Evolutionary conservation across 2,797 vertebrate genomes (phyloP).

Genomic region (Xyrichtys novacula): DNA sequence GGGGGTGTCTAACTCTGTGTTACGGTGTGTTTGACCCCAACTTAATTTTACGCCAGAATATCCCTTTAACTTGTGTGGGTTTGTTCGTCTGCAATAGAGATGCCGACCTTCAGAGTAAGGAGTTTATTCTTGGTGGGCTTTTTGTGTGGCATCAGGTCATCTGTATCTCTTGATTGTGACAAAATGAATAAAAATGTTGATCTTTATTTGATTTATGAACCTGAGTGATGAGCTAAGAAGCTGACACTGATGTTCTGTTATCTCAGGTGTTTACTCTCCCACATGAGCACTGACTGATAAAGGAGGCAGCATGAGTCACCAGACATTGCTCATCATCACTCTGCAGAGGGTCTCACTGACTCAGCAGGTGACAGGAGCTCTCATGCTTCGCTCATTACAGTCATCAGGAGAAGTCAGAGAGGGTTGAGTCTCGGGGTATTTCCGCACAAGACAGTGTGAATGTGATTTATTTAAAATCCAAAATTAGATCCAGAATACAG

Average conservation of each 20-base stretch:
- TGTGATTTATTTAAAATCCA: background rate
- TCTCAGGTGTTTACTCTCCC: background rate
- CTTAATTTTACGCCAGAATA: too few relatives aligned
- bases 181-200: background rate
- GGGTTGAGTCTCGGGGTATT: background rate
- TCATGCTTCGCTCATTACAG: background rate
- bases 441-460: background rate
- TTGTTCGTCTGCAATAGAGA: background rate
- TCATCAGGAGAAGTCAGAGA: background rate
- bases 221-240: too few relatives aligned
- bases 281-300: background rate
- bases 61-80: background rate
- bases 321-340: background rate
- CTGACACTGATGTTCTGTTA: too few relatives aligned
- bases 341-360: background rate
- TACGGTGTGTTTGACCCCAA: too few relatives aligned
- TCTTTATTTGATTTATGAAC: too few relatives aligned
- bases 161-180: background rate
- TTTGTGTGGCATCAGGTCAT: background rate
- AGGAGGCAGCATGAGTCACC: background rate
- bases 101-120: background rate
- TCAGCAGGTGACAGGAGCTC: background rate
- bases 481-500: background rate
- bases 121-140: constrained; percentile 1
- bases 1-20: too few relatives aligned